Evolutionary conservation across 2,888 invertebrate genomes (phyloP).

Genomic region (Dexiosoma caninum): DNA sequence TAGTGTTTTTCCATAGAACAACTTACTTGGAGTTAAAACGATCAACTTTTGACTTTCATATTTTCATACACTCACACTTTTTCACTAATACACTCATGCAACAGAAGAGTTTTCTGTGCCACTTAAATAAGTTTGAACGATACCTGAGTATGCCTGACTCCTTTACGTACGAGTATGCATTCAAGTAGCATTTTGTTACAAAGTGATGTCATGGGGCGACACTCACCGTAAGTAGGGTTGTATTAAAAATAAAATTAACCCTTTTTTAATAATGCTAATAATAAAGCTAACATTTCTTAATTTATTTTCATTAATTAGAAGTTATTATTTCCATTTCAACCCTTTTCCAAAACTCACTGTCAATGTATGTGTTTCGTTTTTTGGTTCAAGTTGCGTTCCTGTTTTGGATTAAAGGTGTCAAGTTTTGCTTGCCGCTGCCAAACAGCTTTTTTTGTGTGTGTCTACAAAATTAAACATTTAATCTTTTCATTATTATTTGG

Average conservation of each 20-base stretch:
- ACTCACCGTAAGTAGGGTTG: too few relatives aligned
- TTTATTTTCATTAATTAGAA: conserved; percentile 76
- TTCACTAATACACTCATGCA: too few relatives aligned
- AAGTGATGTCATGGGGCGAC: too few relatives aligned
- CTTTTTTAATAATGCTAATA: conserved; percentile 54
- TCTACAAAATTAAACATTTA: conserved; percentile 48
- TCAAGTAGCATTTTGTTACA: too few relatives aligned
- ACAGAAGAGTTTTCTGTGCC: too few relatives aligned
- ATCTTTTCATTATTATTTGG: conserved; percentile 56
- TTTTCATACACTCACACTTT: too few relatives aligned
- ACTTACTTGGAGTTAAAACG: too few relatives aligned
- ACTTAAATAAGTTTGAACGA: too few relatives aligned
- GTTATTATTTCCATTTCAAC: conserved; percentile 62
- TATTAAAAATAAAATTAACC: conserved; percentile 39
- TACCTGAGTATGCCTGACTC: too few relatives aligned
- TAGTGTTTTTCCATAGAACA: too few relatives aligned
- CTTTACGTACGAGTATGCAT: too few relatives aligned
- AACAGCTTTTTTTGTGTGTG: conserved; percentile 13
- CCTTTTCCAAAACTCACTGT: conserved; percentile 33
- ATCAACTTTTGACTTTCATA: too few relatives aligned
- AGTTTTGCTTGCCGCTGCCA: conserved; percentile 15
- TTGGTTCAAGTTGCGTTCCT: background rate
- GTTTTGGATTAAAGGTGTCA: conserved; percentile 52
- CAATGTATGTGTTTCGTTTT: background rate
- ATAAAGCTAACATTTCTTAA: conserved; percentile 65